Conservation (phyloP, 2,888 invertebrate genomes). For the Brenthis daphne region DNA sequence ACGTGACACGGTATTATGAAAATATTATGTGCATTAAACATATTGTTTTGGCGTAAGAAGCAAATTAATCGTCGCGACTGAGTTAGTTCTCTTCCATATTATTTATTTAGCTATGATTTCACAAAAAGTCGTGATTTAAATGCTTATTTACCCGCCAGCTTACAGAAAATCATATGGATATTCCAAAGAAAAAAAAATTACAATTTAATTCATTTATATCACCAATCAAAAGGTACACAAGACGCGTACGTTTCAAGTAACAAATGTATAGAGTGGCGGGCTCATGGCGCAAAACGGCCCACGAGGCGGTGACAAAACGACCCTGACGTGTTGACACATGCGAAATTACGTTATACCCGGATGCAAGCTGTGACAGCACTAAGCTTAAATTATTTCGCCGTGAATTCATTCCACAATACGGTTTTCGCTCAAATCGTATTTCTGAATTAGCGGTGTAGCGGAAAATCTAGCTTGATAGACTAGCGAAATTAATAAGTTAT, state of each 20-base stretch:
- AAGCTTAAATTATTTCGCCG: constrained; percentile 43
- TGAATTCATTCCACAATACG: constrained; percentile 31
- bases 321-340: constrained; percentile 61
- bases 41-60: background rate
- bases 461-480: constrained; percentile 10
- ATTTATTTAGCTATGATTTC: no score
- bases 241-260: constrained; percentile 25
- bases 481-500: constrained; percentile 4
- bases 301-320: constrained; percentile 43
- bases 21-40: constrained; percentile 22
- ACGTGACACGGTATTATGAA: constrained; percentile 6
- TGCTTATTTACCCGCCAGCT: no score
- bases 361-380: constrained; percentile 42
- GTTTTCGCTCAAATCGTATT: constrained; percentile 24
- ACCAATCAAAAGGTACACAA: constrained; percentile 8
- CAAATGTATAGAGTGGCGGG: constrained; percentile 34
- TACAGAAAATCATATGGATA: no score
- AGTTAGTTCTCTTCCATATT: no score
- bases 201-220: background rate
- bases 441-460: constrained; percentile 16
- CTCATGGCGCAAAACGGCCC: constrained; percentile 34
- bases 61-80: no score
- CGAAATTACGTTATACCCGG: constrained; percentile 61
- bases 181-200: no score
- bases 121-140: no score